Base-by-base conservation (phyloP, 2,888 invertebrate genomes). In the Phyllotreta striolata region DNA sequence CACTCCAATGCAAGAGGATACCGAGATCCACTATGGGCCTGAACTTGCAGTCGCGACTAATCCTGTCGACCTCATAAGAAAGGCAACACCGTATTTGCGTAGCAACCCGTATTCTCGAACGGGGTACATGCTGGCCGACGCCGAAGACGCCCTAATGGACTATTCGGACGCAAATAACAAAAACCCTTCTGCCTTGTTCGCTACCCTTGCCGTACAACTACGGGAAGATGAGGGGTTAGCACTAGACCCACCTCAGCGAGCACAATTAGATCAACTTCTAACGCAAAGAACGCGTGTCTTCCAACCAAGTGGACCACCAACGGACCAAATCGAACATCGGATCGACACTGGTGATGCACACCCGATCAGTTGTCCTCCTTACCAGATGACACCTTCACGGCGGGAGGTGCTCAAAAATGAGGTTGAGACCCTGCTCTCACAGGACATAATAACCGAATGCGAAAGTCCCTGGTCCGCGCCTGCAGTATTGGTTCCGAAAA, bases 181-280 rank as follows among this genome's bases (percentile, higher is more conserved):
- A 24, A 4, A 1, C 24, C 1, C 24, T 24, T 24, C 24, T 4
- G 24, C 24, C 4, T 24, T 24, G 4, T 24, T 24, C 24, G 24
- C 24, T 24, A 24, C 24, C 24, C 24, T 24, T 24, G 24, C 1
- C 24, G 24, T 24, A 37, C 46, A 51, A 2, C 13, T 47, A 58
- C 47, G 10, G 4, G 49, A 58, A 40, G 57, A 35, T 10, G 38
- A 56, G 44, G 56, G 44, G 2, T 6, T 34, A 24, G 6, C 43
- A 12, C 46, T n/a, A 43, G 46, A 7, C 38, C 5, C 14, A 24
- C 6, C 13, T 46, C 41, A 41, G 6, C 9, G 6, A 13, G 49
- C 3, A 1, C 2, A 12, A 13, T 2, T 47, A 9, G 6, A 47
- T 6, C 14, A 14, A 13, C 49, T 47, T 3, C 12, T 47, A 1